A percentile compares a stretch with the other conserved stretches of the same genome.
These are phyloP conservation scores for Macropis europaea DNA, from an alignment of 2,888 invertebrate genomes.

Conservation along the genomic window DNA sequence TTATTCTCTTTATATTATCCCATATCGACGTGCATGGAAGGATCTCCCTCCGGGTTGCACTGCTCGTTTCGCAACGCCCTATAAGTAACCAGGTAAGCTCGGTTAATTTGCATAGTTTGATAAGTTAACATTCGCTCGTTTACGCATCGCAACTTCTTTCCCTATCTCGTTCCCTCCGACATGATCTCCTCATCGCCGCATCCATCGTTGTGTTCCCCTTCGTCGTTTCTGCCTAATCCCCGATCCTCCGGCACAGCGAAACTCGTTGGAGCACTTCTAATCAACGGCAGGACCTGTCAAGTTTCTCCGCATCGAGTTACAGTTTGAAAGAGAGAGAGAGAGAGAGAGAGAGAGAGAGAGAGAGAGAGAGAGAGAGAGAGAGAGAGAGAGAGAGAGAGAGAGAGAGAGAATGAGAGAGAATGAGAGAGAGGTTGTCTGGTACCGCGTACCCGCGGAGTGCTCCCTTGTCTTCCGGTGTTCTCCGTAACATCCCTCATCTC, in stretches of 20 bases:
- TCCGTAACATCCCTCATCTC: constrained; percentile 60
- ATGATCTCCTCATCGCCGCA: neutral
- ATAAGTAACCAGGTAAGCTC: neutral
- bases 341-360: neutral
- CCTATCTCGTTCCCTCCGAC: neutral
- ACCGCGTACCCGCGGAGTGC: constrained; percentile 24
- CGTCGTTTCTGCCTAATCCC: constrained; percentile 70
- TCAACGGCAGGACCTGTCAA: constrained; percentile 75
- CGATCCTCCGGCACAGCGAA: constrained; percentile 69
- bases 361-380: neutral
- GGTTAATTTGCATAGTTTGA: constrained; percentile 39
- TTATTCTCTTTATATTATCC: too few species aligned
- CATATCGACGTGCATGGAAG: too few species aligned
- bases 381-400: neutral
- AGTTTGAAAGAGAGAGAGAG: constrained; percentile 19
- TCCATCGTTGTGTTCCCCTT: constrained; percentile 1
- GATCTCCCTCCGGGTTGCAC: too few species aligned
- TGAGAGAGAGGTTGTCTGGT: constrained; percentile 35
- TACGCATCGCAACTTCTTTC: constrained; percentile 26
- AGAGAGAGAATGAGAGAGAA: too few species aligned
- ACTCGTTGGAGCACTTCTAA: constrained; percentile 77
- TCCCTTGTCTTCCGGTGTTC: constrained; percentile 31
- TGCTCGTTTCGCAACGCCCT: too few species aligned
- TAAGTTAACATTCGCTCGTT: constrained; percentile 44
- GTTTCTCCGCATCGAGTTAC: constrained; percentile 74